phyloP scores from a whole-genome alignment of 2,797 vertebrate species.

The Acanthurus tractus region DNA sequence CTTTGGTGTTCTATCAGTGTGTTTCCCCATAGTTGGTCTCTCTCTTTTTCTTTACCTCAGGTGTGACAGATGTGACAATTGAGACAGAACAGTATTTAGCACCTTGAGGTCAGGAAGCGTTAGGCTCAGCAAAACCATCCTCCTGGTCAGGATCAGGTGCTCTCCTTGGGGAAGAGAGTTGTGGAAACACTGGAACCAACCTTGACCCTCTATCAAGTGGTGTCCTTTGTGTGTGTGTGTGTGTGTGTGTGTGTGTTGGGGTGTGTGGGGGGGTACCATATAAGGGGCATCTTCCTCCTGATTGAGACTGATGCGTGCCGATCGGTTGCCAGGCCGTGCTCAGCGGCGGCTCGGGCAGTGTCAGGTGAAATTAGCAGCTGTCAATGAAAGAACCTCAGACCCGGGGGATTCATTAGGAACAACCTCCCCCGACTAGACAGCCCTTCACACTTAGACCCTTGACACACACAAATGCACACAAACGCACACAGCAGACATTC shows the following conservation, averaged over 20 bases:
- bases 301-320: slow-evolving; percentile 80
- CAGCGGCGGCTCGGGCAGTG: slow-evolving; percentile 64
- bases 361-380: slow-evolving; percentile 81
- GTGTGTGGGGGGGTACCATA: slow-evolving; percentile 22
- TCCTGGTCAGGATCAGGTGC: slow-evolving; percentile 74
- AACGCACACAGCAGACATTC: slow-evolving; percentile 21
- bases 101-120: slow-evolving; percentile 70
- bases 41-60: slow-evolving; percentile 42
- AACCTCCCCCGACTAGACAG: slow-evolving; percentile 64
- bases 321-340: slow-evolving; percentile 70
- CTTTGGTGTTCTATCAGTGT: slow-evolving; percentile 20
- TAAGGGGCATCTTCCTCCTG: slow-evolving; percentile 69
- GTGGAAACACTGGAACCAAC: slow-evolving; percentile 54
- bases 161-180: slow-evolving; percentile 46
- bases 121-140: slow-evolving; percentile 56
- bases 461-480: slow-evolving; percentile 38
- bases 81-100: slow-evolving; percentile 66
- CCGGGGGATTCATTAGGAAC: slow-evolving; percentile 74
- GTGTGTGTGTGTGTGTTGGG: slow-evolving; percentile 16
- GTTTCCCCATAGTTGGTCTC: slow-evolving; percentile 40
- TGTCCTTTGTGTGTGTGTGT: slow-evolving; percentile 35
- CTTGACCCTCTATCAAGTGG: slow-evolving; percentile 51
- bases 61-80: slow-evolving; percentile 66
- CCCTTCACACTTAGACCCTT: slow-evolving; percentile 70
- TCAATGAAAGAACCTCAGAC: slow-evolving; percentile 67